Evolutionary conservation across 2,113 vertebrate genomes (phyloP), one percentile per base, ranked within the genome.

Genomic region (Miniopterus natalensis): DNA sequence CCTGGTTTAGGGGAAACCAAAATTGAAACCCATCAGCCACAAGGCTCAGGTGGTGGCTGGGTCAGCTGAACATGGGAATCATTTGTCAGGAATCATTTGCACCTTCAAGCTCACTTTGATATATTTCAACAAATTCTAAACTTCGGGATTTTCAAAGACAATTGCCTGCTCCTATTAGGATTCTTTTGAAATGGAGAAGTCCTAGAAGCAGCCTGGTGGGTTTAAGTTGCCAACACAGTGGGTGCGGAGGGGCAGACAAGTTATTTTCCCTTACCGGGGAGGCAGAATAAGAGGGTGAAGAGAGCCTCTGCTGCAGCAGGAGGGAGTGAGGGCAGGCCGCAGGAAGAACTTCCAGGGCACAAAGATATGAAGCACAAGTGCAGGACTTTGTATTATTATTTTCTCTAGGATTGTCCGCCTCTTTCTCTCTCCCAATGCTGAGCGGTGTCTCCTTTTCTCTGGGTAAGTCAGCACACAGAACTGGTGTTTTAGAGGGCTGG

Each of bases 311-410:
- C 25, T 9, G 55, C 20, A 61, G 94, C 70, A 90, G 53, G 73
- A 93, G 40, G 61, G 89, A 70, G 68, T 45, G 31, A 86, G 68
- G 71, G 68, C 77, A 88, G 90, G 81, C 11, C 49, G 83, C 75
- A 49, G 80, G 80, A 94, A 61, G 88, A 70, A 81, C 88, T 97
- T 88, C 70, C 53, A n/a, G 90, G 57, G 36, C 71, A 45, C 31
- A 36, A 23, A 55, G 49, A 8, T 23, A 2, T 3, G 47, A 77
- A 36, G 11, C 42, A 36, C 53, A 42, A 45, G 25, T n/a, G 27
- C 59, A 36, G 27, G 45, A 51, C 49, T 81, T 31, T 20, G 25
- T 70, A 13, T 75, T 65, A n/a, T 5, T 55, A 17, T 84, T 84
- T 92, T 65, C 68, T 86, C 23, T 70, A 68, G 63, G 42, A 21